Percentiles rank a stretch among this genome's conserved stretches.
phyloP scores from a whole-genome alignment of 1,140 invertebrate species.

The Listronotus oregonensis region DNA sequence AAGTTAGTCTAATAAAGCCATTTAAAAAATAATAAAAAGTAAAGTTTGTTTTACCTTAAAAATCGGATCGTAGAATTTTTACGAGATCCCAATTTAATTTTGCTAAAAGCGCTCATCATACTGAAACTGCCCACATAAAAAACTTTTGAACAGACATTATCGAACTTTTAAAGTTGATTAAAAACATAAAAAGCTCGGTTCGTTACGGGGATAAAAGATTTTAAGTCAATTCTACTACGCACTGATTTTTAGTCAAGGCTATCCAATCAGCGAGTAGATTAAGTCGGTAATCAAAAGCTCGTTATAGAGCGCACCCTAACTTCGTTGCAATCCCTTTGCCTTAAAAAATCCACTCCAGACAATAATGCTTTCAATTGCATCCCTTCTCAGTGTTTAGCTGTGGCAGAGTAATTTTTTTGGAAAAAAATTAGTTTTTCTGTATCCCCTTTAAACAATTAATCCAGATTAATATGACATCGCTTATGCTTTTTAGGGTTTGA shows the following conservation, averaged over 20 bases:
- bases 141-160: constrained; percentile 24
- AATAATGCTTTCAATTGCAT: constrained; percentile 28
- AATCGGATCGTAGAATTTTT: constrained; percentile 20
- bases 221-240: constrained; percentile 26
- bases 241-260: constrained; percentile 28
- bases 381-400: background rate
- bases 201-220: constrained; percentile 16
- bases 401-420: too few relatives aligned
- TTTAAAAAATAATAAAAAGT: constrained; percentile 21
- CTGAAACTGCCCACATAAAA: constrained; percentile 24
- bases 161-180: constrained; percentile 32
- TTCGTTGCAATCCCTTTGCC: constrained; percentile 1
- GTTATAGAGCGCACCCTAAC: constrained; percentile 23
- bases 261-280: constrained; percentile 27
- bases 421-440: too few relatives aligned
- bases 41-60: constrained; percentile 30
- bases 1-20: background rate
- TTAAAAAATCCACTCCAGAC: constrained; percentile 22
- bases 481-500: too few relatives aligned
- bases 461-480: constrained; percentile 6
- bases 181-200: constrained; percentile 25
- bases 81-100: constrained; percentile 25
- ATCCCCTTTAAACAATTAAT: background rate
- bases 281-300: constrained; percentile 28
- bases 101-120: constrained; percentile 22